Percentiles rank a stretch among this genome's conserved stretches.
phyloP scores from a whole-genome alignment of 1,140 invertebrate species.

The Hyles euphorbiae region DNA sequence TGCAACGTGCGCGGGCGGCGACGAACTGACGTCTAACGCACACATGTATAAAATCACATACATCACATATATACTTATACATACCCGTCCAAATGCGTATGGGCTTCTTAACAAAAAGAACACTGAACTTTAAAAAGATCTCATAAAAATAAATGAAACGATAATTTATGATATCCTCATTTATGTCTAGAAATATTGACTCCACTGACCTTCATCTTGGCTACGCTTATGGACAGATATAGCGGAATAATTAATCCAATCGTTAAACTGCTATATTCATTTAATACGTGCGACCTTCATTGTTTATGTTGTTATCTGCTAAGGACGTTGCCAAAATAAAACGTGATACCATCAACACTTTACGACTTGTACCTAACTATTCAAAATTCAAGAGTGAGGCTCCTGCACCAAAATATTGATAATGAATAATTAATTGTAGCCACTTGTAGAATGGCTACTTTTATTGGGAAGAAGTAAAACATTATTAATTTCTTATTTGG shows the following conservation, averaged over 20 bases:
- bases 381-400: neutral
- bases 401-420: no score
- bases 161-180: no score
- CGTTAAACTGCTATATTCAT: constrained; percentile 2
- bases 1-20: constrained; percentile 39
- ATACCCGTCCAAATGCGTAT: no score
- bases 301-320: neutral
- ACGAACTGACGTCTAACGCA: constrained; percentile 14
- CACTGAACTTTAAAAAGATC: no score
- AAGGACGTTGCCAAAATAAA: no score
- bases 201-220: neutral
- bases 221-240: neutral
- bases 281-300: neutral
- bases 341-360: neutral
- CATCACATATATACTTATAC: neutral
- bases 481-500: no score
- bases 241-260: constrained; percentile 3
- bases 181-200: constrained; percentile 1
- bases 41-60: constrained; percentile 10
- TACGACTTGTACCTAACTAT: neutral
- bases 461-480: no score
- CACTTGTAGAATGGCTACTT: no score
- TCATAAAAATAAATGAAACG: no score
- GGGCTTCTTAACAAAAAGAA: no score
- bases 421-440: no score